phyloP scores from a whole-genome alignment of 2,797 vertebrate genomes.

The Ceryle rudis region DNA sequence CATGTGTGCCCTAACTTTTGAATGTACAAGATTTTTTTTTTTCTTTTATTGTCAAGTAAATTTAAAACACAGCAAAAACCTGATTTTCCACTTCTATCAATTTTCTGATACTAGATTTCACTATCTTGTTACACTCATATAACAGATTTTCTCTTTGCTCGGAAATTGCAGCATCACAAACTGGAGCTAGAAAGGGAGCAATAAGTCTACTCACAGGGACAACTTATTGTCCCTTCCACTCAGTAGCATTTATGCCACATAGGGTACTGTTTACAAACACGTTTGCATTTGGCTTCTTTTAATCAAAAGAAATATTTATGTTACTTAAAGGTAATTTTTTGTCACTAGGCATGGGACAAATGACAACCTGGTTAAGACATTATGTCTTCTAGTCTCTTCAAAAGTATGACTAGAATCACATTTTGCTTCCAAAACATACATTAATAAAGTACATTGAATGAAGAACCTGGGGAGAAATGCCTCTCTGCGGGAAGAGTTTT shows the following conservation, averaged over 20 bases:
- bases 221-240: background rate
- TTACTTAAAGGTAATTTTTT: constrained; percentile 43
- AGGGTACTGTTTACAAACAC: constrained; percentile 23
- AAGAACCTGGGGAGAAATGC: background rate
- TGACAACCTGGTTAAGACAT: constrained; percentile 11
- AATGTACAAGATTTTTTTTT: constrained; percentile 67
- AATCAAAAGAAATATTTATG: background rate
- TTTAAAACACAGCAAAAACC: constrained; percentile 39
- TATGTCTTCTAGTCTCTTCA: constrained; percentile 39
- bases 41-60: constrained; percentile 55
- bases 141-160: constrained; percentile 5
- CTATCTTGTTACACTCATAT: background rate
- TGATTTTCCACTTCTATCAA: constrained; percentile 67
- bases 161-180: background rate
- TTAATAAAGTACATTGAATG: constrained; percentile 49
- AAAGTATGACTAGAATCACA: constrained; percentile 36
- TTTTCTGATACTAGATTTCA: constrained; percentile 53
- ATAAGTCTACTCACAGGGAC: background rate
- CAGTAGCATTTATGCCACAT: background rate
- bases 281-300: constrained; percentile 37
- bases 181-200: constrained; percentile 9
- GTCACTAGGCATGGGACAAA: constrained; percentile 52
- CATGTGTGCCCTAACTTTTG: constrained; percentile 78
- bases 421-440: constrained; percentile 52
- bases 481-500: constrained; percentile 65